phyloP scores from a whole-genome alignment of 2,888 invertebrate species.

The Tetramorium bicarinatum region DNA sequence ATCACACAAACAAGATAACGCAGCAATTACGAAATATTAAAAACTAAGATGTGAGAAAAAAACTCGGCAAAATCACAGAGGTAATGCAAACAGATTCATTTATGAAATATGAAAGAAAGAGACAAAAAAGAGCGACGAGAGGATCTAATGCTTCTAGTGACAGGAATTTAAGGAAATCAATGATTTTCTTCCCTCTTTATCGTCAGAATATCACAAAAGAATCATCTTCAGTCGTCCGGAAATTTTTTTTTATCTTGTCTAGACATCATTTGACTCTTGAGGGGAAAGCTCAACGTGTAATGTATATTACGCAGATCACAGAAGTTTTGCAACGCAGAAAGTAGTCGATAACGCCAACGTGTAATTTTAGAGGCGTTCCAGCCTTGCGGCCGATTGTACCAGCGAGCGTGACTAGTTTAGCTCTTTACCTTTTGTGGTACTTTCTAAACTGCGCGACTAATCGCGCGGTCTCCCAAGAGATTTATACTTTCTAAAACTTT shows the following conservation, averaged over 20 bases:
- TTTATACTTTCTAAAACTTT: constrained; percentile 33
- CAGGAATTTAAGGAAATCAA: background rate
- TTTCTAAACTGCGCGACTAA: constrained; percentile 38
- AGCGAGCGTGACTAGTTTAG: background rate
- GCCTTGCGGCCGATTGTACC: background rate
- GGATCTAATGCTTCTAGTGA: background rate
- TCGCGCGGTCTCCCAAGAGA: background rate
- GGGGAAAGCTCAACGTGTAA: background rate
- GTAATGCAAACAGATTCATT: background rate
- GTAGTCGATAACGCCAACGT: background rate
- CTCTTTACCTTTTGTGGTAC: constrained; percentile 26
- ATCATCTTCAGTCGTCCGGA: background rate
- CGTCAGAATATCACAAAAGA: background rate
- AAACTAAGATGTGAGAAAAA: background rate
- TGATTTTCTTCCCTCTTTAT: background rate
- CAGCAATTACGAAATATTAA: background rate
- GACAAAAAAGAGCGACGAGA: background rate
- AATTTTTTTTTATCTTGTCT: background rate
- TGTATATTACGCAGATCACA: background rate
- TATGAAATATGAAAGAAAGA: background rate
- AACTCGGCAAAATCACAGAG: background rate
- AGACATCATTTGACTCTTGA: background rate
- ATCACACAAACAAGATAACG: constrained; percentile 12
- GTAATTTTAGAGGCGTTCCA: constrained; percentile 17
- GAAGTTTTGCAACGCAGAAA: constrained; percentile 18